Conservation (phyloP, 2,113 vertebrate genomes). For the Spea multiplicata region DNA sequence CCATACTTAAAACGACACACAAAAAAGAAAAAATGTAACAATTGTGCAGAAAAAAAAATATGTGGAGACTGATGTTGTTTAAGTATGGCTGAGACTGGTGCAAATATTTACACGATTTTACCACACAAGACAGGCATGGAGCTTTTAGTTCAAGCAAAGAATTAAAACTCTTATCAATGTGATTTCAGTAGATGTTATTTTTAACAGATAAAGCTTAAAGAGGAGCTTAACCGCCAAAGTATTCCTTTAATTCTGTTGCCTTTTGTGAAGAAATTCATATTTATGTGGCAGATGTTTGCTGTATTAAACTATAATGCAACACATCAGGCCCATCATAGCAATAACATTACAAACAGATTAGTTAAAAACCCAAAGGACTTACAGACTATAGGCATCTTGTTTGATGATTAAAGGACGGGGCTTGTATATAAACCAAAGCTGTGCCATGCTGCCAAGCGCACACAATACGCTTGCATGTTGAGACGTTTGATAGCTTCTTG, state of each 20-base stretch:
- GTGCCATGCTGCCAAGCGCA: too few species aligned
- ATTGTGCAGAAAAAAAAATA: too few species aligned
- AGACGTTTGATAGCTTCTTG: not conserved
- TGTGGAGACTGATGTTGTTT: too few species aligned
- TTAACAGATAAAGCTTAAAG: not conserved
- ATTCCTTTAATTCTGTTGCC: not conserved
- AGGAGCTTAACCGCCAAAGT: not conserved
- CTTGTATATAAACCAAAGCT: too few species aligned
- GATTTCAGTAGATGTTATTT: not conserved
- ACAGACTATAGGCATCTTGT: too few species aligned
- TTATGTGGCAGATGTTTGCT: slow-evolving; percentile 1
- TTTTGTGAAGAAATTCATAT: not conserved
- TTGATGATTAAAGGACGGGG: too few species aligned
- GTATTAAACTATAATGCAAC: not conserved
- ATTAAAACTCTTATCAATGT: not conserved
- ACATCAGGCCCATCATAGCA: not conserved
- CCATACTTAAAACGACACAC: too few species aligned
- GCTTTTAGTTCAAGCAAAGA: not conserved
- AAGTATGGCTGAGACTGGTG: too few species aligned
- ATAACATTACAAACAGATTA: not conserved
- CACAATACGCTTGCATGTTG: too few species aligned
- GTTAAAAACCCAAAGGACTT: not conserved
- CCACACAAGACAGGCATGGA: too few species aligned
- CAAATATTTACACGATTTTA: too few species aligned
- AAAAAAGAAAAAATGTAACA: too few species aligned